Base-by-base conservation (phyloP, 2,113 vertebrate genomes). In the Ptyas mucosa region DNA sequence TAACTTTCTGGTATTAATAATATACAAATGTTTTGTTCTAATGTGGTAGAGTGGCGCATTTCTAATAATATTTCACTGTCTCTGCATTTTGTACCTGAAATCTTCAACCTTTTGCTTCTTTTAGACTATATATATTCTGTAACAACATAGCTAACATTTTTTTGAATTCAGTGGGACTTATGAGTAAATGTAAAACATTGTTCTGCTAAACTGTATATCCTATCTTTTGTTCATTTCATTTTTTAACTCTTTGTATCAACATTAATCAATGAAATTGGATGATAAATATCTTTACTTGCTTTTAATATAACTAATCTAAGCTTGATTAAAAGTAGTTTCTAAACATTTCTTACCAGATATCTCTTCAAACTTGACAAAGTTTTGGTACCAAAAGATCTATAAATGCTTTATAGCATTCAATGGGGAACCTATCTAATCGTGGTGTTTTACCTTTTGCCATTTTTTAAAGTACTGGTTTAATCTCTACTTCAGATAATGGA, bases 1-100 rank as follows among this genome's bases (percentile, higher is more conserved):
- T 87, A 86, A 87, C 94, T 87, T 94, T 26, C 57, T 61, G 8
- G 57, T 26, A 81, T 34, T 88, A 86, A 93, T 54, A 90, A n/a
- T 46, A 20, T 24, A 91, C n/a, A 86, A 10, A 39, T 26, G 87
- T 93, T 69, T 1, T 43, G 57, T 9, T 46, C 24, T 49, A 49
- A 21, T 43, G 20, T 88, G 29, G 18, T 53, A 21, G 18, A 81
- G 49, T 53, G 8, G 9, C 21, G 34, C 53, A 51, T 91, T 81
- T 94, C 85, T n/a, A 46, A 81, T 91, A 34, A 91, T n/a, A 91
- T 26, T 87, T 23, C 2, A 43, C 18, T 64, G 34, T 15, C 9
- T 24, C 0, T 52, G 43, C 2, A 8, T 61, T 61, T 54, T 91
- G 26, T 51, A 87, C 3, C 29, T 20, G 18, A 57, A 49, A 23